phyloP scores from a whole-genome alignment of 2,113 vertebrate genomes.

The Lepus timidus region DNA sequence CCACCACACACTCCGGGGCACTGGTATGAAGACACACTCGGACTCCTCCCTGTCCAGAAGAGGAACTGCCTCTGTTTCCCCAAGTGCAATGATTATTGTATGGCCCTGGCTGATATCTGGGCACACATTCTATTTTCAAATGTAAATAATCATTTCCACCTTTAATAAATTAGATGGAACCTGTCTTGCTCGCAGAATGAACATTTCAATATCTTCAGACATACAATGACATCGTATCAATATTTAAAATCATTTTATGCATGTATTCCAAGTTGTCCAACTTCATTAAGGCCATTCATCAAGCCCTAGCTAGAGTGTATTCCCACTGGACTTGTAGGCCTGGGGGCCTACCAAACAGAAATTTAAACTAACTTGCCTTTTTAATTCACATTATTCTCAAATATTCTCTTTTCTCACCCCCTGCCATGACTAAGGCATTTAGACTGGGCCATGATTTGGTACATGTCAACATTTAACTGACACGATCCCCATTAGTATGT shows the following conservation, averaged over 20 bases:
- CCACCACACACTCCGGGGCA: background rate
- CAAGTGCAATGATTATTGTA: slow-evolving; percentile 87
- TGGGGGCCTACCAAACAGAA: slow-evolving; percentile 92
- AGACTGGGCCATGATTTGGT: slow-evolving; percentile 79
- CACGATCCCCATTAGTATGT: slow-evolving; percentile 78
- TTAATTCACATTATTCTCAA: slow-evolving; percentile 91
- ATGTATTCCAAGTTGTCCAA: slow-evolving; percentile 99
- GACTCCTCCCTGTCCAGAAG: slow-evolving; percentile 53
- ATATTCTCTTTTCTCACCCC: slow-evolving; percentile 86
- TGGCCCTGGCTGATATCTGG: slow-evolving; percentile 84
- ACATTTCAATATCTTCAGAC: slow-evolving; percentile 96
- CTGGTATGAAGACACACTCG: background rate
- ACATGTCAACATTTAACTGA: slow-evolving; percentile 79
- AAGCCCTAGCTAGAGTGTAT: slow-evolving; percentile 91
- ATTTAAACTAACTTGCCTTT: slow-evolving; percentile 92
- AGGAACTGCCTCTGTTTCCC: slow-evolving; percentile 68
- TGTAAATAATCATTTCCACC: slow-evolving; percentile 92
- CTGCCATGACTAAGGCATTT: slow-evolving; percentile 86
- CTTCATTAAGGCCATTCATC: slow-evolving; percentile 99
- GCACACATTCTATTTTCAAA: slow-evolving; percentile 87
- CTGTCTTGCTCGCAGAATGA: slow-evolving; percentile 96
- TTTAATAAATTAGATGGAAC: slow-evolving; percentile 90
- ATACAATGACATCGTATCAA: slow-evolving; percentile 97
- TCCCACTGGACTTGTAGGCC: slow-evolving; percentile 92
- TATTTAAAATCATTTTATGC: slow-evolving; percentile 99